Conservation (phyloP, 2,888 invertebrate species). For the Colletes collaris region DNA sequence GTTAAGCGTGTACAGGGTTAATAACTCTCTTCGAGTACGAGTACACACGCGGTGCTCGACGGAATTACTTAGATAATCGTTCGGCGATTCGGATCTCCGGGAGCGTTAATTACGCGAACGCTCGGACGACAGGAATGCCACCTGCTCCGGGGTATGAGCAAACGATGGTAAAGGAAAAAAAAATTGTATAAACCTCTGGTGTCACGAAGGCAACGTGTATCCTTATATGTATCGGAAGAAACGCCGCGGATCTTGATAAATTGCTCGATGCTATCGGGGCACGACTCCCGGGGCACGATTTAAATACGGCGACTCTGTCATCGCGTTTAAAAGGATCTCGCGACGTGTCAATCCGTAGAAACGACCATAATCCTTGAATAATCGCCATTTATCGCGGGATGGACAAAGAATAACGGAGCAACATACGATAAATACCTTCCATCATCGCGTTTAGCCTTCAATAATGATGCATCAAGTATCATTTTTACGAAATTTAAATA, state of each 20-base stretch:
- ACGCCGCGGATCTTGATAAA: conserved; percentile 45
- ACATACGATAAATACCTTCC: too few species aligned
- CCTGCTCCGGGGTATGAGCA: conserved; percentile 19
- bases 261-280: conserved; percentile 26
- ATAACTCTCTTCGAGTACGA: conserved; percentile 24
- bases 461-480: too few species aligned
- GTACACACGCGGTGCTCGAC: conserved; percentile 1
- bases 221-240: conserved; percentile 46
- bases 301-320: conserved; percentile 30
- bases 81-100: conserved; percentile 15
- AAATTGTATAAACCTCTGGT: background rate
- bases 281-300: conserved; percentile 3
- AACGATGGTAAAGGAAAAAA: background rate
- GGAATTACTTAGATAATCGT: conserved; percentile 32
- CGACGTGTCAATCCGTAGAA: too few species aligned
- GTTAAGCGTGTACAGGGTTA: conserved; percentile 19
- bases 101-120: conserved; percentile 43
- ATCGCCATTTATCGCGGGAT: too few species aligned
- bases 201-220: conserved; percentile 16
- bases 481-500: too few species aligned
- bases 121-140: conserved; percentile 15
- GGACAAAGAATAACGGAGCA: too few species aligned
- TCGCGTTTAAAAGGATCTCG: conserved; percentile 7
- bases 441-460: too few species aligned
- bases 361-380: too few species aligned